Percentiles rank a stretch among this genome's conserved stretches.
Evolutionary conservation across 23 tunicate genomes (phyloP).

Genomic region (Oikopleura vanhoeffeni): DNA sequence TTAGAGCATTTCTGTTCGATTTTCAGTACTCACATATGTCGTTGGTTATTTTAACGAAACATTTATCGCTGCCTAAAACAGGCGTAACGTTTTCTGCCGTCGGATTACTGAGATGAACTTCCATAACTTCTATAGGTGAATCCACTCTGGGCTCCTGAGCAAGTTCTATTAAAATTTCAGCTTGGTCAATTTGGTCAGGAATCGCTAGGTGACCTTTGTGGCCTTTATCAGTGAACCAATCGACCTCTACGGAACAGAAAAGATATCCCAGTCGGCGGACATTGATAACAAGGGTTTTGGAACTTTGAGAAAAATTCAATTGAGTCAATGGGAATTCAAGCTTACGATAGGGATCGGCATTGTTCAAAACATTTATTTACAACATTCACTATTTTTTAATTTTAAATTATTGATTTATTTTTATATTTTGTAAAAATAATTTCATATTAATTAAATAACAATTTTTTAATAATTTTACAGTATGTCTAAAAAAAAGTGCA

Average conservation of each 20-base stretch:
- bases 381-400: no score
- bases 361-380: no score
- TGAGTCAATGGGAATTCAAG: not conserved
- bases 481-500: no score
- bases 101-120: not conserved
- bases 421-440: no score
- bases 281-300: not conserved
- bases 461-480: no score
- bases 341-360: no score
- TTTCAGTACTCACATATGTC: slow-evolving; percentile 7
- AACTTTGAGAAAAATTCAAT: not conserved
- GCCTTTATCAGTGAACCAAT: not conserved
- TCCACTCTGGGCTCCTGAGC: not conserved
- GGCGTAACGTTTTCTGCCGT: not conserved
- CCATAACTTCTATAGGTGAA: not conserved
- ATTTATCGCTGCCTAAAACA: not conserved
- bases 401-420: no score
- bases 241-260: not conserved
- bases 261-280: not conserved
- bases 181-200: not conserved
- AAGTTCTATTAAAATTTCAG: not conserved
- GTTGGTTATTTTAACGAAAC: not conserved
- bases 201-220: not conserved
- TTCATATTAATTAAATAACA: no score
- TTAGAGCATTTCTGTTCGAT: no score